Base-by-base conservation (phyloP, 2,113 vertebrate species). In the Salvator merianae region DNA sequence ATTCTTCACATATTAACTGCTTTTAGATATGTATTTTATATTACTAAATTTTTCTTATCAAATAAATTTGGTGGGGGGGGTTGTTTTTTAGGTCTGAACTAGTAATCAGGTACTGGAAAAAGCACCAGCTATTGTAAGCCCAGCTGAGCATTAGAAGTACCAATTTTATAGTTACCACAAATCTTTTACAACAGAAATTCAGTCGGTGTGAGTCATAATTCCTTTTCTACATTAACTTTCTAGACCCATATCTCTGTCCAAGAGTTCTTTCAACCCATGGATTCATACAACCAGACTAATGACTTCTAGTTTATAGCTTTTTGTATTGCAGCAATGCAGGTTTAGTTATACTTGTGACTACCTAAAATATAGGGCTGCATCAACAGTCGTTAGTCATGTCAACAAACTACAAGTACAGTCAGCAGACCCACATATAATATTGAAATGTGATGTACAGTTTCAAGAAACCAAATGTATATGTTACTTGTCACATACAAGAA, bases 301-400 rank as follows among this genome's bases (percentile, higher is more conserved):
- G 62, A 40, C 14, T 28, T 78, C 47, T 30, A 55, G 47, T 70
- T 53, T 36, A 36, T n/a, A 43, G 30, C 28, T 74, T 68, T 62
- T 79, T 68, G 38, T 68, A 24, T 9, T 34, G 70, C 55, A 74
- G 38, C 59, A 82, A 24, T 82, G 30, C 28, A 28, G 10, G 16
- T 73, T 79, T 30, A 86, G 90, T 77, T 87, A 87, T 59, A 86
- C 74, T 66, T 87, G 13, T 36, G 66, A 32, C 86, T 86, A 89
- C 43, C 34, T 88, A 87, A 73, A 83, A 90, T 84, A 72, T 14
- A 83, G 20, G 36, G 78, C 50, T 81, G 53, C 30, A 75, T 89
- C 88, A 91, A 90, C 89, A 65, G 81, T 81, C 84, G 86, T 90
- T 90, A 91, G 63, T 92, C 81, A 91, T 81, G 83, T 4, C 87